Evolutionary conservation across 2,888 invertebrate genomes (phyloP).

Genomic region (Perizoma affinitatum): DNA sequence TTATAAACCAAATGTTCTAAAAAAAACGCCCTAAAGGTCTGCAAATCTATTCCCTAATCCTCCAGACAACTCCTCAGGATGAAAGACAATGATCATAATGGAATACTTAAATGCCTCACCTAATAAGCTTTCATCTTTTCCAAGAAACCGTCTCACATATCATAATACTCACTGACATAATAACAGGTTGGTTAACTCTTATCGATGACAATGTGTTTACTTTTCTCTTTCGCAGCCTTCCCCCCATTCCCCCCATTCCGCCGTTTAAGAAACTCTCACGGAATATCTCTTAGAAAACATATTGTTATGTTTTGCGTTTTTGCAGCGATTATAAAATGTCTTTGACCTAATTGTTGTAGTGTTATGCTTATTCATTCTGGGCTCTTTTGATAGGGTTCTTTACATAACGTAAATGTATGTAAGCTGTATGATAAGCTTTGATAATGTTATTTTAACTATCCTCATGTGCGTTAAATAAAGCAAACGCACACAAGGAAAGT

Average conservation of each 20-base stretch:
- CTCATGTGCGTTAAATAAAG: too few species aligned
- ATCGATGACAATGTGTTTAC: conserved; percentile 24
- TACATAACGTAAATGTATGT: too few species aligned
- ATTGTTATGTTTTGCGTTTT: conserved; percentile 1
- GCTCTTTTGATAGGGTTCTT: background rate
- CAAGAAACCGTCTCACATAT: conserved; percentile 15
- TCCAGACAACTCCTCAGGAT: too few species aligned
- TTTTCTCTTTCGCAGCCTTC: conserved; percentile 26
- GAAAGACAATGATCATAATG: too few species aligned
- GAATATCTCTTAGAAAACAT: conserved; percentile 29
- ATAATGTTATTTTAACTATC: too few species aligned
- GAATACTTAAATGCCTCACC: background rate
- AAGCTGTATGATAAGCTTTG: too few species aligned
- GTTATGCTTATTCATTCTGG: background rate
- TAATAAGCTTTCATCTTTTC: conserved; percentile 16
- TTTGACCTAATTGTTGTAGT: conserved; percentile 23
- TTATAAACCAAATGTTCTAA: background rate
- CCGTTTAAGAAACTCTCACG: conserved; percentile 9
- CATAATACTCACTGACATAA: conserved; percentile 25
- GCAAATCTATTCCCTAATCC: too few species aligned
- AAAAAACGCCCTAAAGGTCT: too few species aligned
- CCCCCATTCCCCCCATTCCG: conserved; percentile 15
- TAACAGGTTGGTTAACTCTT: conserved; percentile 16
- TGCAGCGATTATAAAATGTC: conserved; percentile 20
- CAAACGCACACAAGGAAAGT: too few species aligned